These are phyloP conservation scores for Apeira syringaria DNA, from an alignment of 2,888 invertebrate genomes.

Conservation along the genomic window DNA sequence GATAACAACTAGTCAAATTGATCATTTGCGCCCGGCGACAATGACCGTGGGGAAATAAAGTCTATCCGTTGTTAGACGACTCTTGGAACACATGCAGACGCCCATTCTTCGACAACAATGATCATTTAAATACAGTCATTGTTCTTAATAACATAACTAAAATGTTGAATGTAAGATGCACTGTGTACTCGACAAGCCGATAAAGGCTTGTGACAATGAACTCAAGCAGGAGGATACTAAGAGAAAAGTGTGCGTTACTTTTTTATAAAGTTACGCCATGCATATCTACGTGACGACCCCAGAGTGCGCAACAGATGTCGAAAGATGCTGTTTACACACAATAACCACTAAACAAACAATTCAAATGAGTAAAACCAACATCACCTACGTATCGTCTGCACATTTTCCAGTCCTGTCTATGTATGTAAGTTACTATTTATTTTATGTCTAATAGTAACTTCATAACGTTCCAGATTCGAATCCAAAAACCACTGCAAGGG, in stretches of 20 bases:
- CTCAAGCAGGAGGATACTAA: background rate
- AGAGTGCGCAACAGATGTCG: conserved; percentile 25
- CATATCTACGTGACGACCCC: conserved; percentile 13
- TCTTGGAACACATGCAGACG: conserved; percentile 6
- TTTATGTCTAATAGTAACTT: too few relatives aligned
- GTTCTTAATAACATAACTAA: too few relatives aligned
- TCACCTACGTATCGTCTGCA: conserved; percentile 20
- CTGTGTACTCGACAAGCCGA: too few relatives aligned
- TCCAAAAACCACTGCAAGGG: too few relatives aligned
- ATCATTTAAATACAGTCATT: conserved; percentile 13
- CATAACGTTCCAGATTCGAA: too few relatives aligned
- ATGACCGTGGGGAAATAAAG: conserved; percentile 35
- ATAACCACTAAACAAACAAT: conserved; percentile 18
- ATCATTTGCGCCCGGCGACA: conserved; percentile 40
- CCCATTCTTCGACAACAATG: conserved; percentile 24
- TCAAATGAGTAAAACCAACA: conserved; percentile 26
- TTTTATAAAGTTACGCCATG: conserved; percentile 2
- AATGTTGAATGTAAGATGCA: too few relatives aligned
- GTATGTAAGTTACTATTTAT: too few relatives aligned
- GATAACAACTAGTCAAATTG: conserved; percentile 54
- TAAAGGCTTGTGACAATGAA: background rate
- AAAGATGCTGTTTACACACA: conserved; percentile 26
- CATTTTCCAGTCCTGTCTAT: too few relatives aligned
- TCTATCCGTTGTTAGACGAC: conserved; percentile 21
- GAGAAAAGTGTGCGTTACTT: conserved; percentile 1